These are phyloP conservation scores for Brevipalpus yothersi DNA, from an alignment of 1,140 invertebrate genomes.

Conservation along the genomic window DNA sequence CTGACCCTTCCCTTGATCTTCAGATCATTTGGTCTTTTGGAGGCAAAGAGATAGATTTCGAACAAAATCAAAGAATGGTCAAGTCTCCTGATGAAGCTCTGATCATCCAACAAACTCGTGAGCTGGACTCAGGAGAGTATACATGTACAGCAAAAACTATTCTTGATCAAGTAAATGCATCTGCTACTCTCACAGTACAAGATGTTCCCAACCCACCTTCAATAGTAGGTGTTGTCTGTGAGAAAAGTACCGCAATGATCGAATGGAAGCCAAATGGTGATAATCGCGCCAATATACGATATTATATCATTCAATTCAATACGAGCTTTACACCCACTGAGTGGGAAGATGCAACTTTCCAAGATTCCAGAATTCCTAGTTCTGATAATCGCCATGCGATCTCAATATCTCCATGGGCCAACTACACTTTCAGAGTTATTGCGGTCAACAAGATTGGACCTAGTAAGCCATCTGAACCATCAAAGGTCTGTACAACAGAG, in stretches of 20 bases:
- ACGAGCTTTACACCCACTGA: slow-evolving; percentile 76
- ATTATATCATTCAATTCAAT: slow-evolving; percentile 76
- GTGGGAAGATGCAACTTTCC: slow-evolving; percentile 48
- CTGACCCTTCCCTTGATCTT: slow-evolving; percentile 49
- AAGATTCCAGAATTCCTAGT: slow-evolving; percentile 45
- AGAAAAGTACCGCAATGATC: slow-evolving; percentile 39
- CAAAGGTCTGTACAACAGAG: slow-evolving; percentile 50
- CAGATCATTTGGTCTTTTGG: slow-evolving; percentile 69
- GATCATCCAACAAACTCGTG: slow-evolving; percentile 73
- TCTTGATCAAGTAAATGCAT: slow-evolving; percentile 52
- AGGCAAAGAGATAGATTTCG: slow-evolving; percentile 59
- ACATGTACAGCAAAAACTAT: slow-evolving; percentile 81
- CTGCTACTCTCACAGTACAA: slow-evolving; percentile 74
- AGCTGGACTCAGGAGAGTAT: slow-evolving; percentile 78
- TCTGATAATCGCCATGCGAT: slow-evolving; percentile 46
- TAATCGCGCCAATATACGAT: slow-evolving; percentile 74
- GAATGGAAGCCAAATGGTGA: slow-evolving; percentile 69
- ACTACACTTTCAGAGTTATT: slow-evolving; percentile 85
- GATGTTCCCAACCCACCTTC: slow-evolving; percentile 75
- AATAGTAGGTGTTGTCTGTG: slow-evolving; percentile 36
- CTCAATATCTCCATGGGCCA: slow-evolving; percentile 66
- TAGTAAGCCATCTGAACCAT: slow-evolving; percentile 56
- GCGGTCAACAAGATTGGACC: slow-evolving; percentile 78
- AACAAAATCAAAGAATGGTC: slow-evolving; percentile 39
- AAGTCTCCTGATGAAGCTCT: slow-evolving; percentile 54